Conservation (phyloP, 1,140 invertebrate genomes). For the Bombus confusus region DNA sequence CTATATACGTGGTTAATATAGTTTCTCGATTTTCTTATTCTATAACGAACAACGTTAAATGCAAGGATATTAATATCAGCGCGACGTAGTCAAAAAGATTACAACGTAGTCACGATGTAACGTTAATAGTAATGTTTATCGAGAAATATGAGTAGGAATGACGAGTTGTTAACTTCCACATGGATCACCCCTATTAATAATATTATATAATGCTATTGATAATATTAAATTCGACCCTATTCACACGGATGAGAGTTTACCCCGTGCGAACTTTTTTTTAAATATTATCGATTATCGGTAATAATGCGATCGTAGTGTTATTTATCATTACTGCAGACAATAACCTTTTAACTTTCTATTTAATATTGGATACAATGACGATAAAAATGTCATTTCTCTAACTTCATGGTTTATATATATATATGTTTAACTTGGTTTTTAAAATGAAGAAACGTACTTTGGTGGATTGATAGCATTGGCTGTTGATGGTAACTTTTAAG, state of each 20-base stretch:
- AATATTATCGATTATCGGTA: background rate
- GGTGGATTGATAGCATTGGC: no score
- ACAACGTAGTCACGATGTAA: no score
- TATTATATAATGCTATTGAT: no score
- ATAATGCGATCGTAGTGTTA: background rate
- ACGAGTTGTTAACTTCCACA: background rate
- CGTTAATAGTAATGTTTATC: background rate
- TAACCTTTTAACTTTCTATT: no score
- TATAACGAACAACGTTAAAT: background rate
- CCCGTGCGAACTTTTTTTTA: background rate
- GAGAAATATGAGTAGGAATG: background rate
- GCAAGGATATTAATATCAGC: background rate
- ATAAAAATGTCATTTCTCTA: no score
- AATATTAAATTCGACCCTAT: no score
- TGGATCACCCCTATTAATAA: background rate
- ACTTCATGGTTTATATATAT: no score
- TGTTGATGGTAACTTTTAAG: no score
- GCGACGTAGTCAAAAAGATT: background rate
- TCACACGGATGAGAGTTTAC: background rate
- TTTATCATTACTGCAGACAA: no score
- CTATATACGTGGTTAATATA: background rate
- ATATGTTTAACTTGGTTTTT: no score
- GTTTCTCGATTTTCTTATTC: conserved; percentile 1
- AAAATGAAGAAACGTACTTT: no score
- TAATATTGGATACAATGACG: no score